Percentiles rank a stretch among this genome's conserved stretches.
These are phyloP conservation scores for Parascotia fuliginaria DNA, from an alignment of 2,888 invertebrate species.

Conservation along the genomic window DNA sequence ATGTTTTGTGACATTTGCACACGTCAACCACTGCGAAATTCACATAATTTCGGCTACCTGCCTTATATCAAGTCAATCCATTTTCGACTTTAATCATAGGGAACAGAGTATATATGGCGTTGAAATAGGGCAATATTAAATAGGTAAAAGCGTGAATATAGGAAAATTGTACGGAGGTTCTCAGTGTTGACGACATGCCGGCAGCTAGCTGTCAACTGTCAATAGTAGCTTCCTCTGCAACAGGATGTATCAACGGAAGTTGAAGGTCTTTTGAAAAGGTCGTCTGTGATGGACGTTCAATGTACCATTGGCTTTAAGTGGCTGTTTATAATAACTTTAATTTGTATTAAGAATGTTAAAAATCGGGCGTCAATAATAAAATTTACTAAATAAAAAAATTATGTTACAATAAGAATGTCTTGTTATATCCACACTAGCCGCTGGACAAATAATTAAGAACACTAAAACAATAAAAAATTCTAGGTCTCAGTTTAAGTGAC, in stretches of 20 bases:
- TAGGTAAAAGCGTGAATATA: constrained; percentile 32
- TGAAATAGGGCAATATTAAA: constrained; percentile 14
- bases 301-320: constrained; percentile 18
- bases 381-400: no score
- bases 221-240: constrained; percentile 47
- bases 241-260: constrained; percentile 45
- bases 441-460: no score
- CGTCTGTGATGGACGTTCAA: constrained; percentile 39
- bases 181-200: constrained; percentile 31
- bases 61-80: constrained; percentile 18
- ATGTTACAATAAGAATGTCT: no score
- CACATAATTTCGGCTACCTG: constrained; percentile 21
- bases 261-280: constrained; percentile 45
- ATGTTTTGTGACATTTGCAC: constrained; percentile 41
- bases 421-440: no score
- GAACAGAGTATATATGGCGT: constrained; percentile 19
- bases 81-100: constrained; percentile 25
- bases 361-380: no score
- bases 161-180: constrained; percentile 42
- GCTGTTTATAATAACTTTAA: not conserved
- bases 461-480: no score
- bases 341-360: no score
- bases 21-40: constrained; percentile 36
- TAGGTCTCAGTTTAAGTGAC: no score
- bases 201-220: constrained; percentile 45